phyloP scores from a whole-genome alignment of 2,113 vertebrate species.

The Equus przewalskii region DNA sequence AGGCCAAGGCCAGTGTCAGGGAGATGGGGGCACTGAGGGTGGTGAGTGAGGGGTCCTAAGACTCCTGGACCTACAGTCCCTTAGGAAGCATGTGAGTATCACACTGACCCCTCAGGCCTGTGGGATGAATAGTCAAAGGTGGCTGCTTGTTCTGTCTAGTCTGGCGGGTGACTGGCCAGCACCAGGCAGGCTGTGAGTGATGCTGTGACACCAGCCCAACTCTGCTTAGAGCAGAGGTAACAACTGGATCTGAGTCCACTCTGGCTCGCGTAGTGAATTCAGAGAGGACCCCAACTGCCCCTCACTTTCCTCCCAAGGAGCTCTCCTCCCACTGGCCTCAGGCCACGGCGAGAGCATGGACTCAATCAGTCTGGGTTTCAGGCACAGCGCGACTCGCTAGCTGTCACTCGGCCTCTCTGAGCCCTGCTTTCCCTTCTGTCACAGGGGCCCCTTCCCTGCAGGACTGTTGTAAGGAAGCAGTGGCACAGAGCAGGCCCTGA shows the following conservation, averaged over 20 bases:
- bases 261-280: background rate
- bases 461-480: background rate
- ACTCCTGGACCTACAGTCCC: background rate
- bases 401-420: background rate
- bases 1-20: background rate
- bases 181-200: background rate
- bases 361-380: background rate
- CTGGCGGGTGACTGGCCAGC: background rate
- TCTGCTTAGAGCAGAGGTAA: background rate
- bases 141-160: background rate
- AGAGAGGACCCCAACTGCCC: background rate
- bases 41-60: background rate
- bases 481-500: background rate
- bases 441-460: background rate
- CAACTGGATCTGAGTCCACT: background rate
- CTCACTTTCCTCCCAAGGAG: background rate
- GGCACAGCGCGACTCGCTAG: background rate
- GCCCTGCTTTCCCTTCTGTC: background rate
- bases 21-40: fast-evolving
- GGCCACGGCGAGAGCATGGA: background rate
- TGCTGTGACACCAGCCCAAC: background rate
- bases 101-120: background rate
- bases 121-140: background rate
- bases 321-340: background rate
- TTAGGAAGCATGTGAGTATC: background rate